A percentile compares a stretch with the other conserved stretches of the same genome.
These are phyloP conservation scores for Labeo catla DNA, from an alignment of 2,113 vertebrate species.

Conservation along the genomic window DNA sequence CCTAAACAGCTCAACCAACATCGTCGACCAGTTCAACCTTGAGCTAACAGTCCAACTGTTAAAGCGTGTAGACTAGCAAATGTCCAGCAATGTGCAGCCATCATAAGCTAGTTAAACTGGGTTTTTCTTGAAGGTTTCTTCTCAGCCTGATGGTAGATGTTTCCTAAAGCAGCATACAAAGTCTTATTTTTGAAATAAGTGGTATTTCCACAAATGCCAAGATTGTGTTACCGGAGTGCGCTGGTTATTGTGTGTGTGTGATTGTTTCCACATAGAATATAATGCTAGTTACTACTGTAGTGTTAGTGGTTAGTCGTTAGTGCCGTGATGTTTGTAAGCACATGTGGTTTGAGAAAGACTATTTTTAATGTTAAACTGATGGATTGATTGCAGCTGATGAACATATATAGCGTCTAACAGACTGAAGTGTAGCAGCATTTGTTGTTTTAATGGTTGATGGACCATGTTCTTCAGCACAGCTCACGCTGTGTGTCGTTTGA, in stretches of 20 bases:
- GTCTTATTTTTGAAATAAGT: slow-evolving; percentile 16
- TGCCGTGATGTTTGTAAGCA: slow-evolving; percentile 9
- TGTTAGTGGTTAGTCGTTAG: not conserved
- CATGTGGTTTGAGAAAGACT: not conserved
- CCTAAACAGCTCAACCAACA: not conserved
- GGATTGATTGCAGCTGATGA: not conserved
- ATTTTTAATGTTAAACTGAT: not conserved
- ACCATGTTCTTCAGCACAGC: not conserved
- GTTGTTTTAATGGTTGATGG: not conserved
- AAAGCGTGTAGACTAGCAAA: not conserved
- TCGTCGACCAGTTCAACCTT: not conserved
- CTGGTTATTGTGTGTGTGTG: not conserved
- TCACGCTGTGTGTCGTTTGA: not conserved
- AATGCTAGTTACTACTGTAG: not conserved
- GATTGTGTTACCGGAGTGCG: slow-evolving; percentile 5
- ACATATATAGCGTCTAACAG: not conserved
- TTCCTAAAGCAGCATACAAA: not conserved
- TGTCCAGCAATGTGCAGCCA: not conserved
- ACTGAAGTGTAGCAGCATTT: slow-evolving; percentile 2
- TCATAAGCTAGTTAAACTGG: not conserved
- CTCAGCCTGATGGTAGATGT: not conserved
- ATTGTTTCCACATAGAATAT: not conserved
- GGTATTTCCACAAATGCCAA: slow-evolving; percentile 11
- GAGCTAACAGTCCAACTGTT: not conserved
- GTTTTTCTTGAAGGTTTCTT: not conserved